Conservation (phyloP, 1,140 invertebrate species). For the Antheraea pernyi region DNA sequence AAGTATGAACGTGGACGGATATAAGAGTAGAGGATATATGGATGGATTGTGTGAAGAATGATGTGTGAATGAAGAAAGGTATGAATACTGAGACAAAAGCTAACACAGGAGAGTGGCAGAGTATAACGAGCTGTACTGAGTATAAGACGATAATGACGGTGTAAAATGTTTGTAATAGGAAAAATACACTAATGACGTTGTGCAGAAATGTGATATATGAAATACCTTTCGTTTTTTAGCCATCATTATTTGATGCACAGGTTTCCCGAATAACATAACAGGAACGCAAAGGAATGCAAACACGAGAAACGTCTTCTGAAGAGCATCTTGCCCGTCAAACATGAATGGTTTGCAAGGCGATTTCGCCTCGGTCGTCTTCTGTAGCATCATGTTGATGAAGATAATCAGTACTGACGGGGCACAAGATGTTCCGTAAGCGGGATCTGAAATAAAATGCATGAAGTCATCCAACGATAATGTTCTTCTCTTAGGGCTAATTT, state of each 20-base stretch:
- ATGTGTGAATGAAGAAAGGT: too few relatives aligned
- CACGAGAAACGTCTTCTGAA: slow-evolving; percentile 92
- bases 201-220: background rate
- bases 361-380: slow-evolving; percentile 79
- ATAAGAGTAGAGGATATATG: too few relatives aligned
- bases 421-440: slow-evolving; percentile 80
- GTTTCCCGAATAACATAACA: slow-evolving; percentile 97
- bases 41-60: too few relatives aligned
- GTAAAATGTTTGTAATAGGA: too few relatives aligned
- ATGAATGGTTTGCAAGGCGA: slow-evolving; percentile 80
- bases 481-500: too few relatives aligned
- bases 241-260: slow-evolving; percentile 86
- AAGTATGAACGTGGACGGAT: too few relatives aligned
- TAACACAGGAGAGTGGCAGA: too few relatives aligned
- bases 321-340: slow-evolving; percentile 84
- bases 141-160: too few relatives aligned
- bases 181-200: too few relatives aligned
- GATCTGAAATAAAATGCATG: slow-evolving; percentile 38
- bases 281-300: slow-evolving; percentile 94
- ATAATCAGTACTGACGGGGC: slow-evolving; percentile 94
- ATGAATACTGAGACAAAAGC: too few relatives aligned
- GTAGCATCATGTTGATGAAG: slow-evolving; percentile 96
- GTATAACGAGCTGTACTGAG: too few relatives aligned
- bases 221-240: slow-evolving; percentile 44
- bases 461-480: too few relatives aligned